These are phyloP conservation scores for Phaethon lepturus DNA, from an alignment of 2,113 vertebrate genomes.

Conservation along the genomic window DNA sequence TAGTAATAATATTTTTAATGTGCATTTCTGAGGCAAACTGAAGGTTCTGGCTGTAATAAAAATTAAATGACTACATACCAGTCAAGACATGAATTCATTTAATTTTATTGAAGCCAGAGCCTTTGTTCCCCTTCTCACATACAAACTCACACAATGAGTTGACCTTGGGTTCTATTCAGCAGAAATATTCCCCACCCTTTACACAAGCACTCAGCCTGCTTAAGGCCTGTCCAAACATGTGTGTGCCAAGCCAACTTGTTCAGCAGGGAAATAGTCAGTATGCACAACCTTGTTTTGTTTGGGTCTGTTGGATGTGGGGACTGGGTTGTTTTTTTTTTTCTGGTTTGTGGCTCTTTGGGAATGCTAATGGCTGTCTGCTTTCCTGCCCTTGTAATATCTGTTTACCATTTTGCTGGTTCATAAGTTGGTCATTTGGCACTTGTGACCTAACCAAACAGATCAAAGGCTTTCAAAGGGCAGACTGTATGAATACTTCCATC, in stretches of 20 bases:
- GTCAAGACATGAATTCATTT: constrained; percentile 64
- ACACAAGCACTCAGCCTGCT: constrained; percentile 25
- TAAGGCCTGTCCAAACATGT: constrained; percentile 57
- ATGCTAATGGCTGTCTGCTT: constrained; percentile 69
- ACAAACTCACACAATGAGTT: constrained; percentile 53
- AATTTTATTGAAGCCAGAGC: constrained; percentile 66
- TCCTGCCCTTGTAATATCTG: constrained; percentile 67
- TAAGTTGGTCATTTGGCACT: constrained; percentile 65
- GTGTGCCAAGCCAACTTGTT: constrained; percentile 57
- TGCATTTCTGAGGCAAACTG: constrained; percentile 39
- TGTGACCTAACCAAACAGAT: constrained; percentile 57
- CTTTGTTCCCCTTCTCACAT: constrained; percentile 52
- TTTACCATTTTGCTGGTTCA: constrained; percentile 67
- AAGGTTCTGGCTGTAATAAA: constrained; percentile 53
- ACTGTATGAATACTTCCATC: constrained; percentile 35
- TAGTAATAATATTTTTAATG: constrained; percentile 54
- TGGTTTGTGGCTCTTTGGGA: constrained; percentile 69
- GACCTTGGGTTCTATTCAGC: constrained; percentile 66
- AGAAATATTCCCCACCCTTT: constrained; percentile 53
- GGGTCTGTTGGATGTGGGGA: constrained; percentile 65
- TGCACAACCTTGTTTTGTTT: constrained; percentile 65
- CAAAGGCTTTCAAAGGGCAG: constrained; percentile 54
- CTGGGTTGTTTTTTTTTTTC: background rate
- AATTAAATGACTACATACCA: constrained; percentile 49
- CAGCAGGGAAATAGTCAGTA: constrained; percentile 56